These are phyloP conservation scores for Cyprinodon diabolis DNA, from an alignment of 2,797 vertebrate species.

Conservation along the genomic window DNA sequence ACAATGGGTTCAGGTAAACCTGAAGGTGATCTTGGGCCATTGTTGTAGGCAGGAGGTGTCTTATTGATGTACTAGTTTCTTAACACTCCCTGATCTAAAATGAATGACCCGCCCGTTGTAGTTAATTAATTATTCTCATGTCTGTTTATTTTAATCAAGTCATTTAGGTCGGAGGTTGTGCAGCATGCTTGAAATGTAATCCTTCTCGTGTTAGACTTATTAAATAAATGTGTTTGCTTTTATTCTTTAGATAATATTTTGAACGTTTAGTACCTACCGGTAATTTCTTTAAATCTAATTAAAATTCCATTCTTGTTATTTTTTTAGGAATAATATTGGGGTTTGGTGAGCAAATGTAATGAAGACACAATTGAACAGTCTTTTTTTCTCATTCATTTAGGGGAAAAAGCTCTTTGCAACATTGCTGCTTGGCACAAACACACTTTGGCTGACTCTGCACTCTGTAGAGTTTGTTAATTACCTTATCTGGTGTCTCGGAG, in stretches of 20 bases:
- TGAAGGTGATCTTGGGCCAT: too few species aligned
- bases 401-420: slow-evolving; percentile 3
- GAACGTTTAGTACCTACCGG: background rate
- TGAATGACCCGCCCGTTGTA: background rate
- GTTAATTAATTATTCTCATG: background rate
- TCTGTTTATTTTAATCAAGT: background rate
- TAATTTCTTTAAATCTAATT: background rate
- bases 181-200: background rate
- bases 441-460: slow-evolving; percentile 22
- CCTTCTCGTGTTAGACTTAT: background rate
- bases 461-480: slow-evolving; percentile 57
- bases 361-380: background rate
- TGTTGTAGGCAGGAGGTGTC: too few species aligned
- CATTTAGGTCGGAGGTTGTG: background rate
- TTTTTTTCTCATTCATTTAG: slow-evolving; percentile 6
- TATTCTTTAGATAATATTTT: background rate
- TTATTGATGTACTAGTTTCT: too few species aligned
- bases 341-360: slow-evolving; percentile 7
- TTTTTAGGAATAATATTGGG: background rate
- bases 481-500: slow-evolving; percentile 36
- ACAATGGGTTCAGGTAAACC: too few species aligned
- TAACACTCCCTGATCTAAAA: background rate
- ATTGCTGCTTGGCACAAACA: slow-evolving; percentile 12
- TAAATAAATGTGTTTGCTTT: background rate
- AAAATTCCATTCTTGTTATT: background rate